Evolutionary conservation across 2,113 vertebrate species (phyloP).

Genomic region (Callithrix jacchus): DNA sequence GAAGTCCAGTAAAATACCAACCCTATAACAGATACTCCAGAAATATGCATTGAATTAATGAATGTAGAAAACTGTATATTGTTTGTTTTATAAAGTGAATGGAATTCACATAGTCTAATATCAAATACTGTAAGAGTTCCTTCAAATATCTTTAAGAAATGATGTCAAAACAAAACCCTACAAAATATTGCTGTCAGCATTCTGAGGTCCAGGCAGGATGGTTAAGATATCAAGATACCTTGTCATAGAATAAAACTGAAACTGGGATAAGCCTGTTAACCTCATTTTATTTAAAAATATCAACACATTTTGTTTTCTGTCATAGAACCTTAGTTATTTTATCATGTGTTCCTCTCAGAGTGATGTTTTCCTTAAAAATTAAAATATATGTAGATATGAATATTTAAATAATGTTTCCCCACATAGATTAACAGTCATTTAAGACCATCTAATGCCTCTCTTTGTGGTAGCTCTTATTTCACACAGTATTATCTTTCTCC

Average conservation of each 20-base stretch:
- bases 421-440: background rate
- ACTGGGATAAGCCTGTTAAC: background rate
- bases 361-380: conserved; percentile 56
- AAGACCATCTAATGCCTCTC: background rate
- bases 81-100: background rate
- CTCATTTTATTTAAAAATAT: background rate
- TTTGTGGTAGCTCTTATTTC: background rate
- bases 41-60: background rate
- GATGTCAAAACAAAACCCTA: background rate
- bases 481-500: background rate
- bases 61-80: background rate
- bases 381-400: background rate
- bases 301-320: background rate
- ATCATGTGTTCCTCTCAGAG: conserved; percentile 18
- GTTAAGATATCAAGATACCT: background rate
- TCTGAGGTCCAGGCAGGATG: background rate
- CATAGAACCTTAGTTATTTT: background rate
- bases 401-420: background rate
- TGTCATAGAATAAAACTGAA: background rate
- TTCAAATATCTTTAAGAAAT: background rate
- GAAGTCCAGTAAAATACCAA: background rate
- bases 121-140: background rate
- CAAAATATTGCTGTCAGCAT: background rate
- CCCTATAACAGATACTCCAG: background rate
- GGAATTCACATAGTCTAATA: background rate